phyloP scores from a whole-genome alignment of 1,140 invertebrate genomes.

The Brachionus plicatilis region DNA sequence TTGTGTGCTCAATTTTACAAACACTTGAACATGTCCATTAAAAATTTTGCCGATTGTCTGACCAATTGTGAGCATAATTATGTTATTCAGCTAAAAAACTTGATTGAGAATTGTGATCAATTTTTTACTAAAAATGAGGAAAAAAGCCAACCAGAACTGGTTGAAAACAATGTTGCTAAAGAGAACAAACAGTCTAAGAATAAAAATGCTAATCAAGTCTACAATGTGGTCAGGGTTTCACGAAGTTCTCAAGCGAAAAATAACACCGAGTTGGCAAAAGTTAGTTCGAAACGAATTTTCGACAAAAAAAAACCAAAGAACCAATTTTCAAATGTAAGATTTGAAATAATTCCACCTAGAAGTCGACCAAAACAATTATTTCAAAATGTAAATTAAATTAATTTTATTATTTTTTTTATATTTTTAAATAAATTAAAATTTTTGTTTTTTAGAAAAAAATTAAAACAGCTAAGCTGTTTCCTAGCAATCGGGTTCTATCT shows the following conservation, averaged over 20 bases:
- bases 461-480: not conserved
- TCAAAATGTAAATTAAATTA: not conserved
- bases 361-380: not conserved
- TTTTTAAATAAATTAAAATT: not conserved
- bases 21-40: not conserved
- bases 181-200: not conserved
- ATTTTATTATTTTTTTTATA: too few relatives aligned
- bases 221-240: not conserved
- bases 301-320: conserved; percentile 1
- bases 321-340: not conserved
- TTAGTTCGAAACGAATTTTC: not conserved
- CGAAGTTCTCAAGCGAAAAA: not conserved
- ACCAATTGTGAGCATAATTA: not conserved
- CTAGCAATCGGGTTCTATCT: not conserved
- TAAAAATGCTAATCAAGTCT: not conserved
- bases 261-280: not conserved
- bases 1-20: conserved; percentile 10
- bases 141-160: not conserved
- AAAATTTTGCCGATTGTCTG: not conserved
- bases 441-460: not conserved
- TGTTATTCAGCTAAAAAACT: not conserved
- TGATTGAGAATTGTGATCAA: not conserved
- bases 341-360: conserved; percentile 14
- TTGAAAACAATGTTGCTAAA: not conserved
- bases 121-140: not conserved